Evolutionary conservation across 2,113 vertebrate species (phyloP).

Genomic region (Eptatretus burgeri): DNA sequence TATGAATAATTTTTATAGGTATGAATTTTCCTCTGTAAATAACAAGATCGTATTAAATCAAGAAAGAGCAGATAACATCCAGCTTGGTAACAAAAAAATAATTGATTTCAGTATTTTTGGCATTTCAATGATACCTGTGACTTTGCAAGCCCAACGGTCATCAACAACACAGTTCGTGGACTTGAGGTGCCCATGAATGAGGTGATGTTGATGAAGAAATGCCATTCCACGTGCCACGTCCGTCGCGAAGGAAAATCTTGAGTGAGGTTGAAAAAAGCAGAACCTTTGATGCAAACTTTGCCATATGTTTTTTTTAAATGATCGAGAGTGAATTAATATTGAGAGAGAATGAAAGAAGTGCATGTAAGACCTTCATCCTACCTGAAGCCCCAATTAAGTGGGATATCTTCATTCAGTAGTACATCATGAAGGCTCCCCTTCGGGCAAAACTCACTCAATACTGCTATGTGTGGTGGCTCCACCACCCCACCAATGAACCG

Average conservation of each 20-base stretch:
- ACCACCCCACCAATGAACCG: conserved; percentile 40
- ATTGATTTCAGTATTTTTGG: too few relatives aligned
- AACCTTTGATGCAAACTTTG: not conserved
- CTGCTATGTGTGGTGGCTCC: conserved; percentile 32
- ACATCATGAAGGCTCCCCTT: conserved; percentile 38
- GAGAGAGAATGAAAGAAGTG: too few relatives aligned
- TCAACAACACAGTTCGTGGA: conserved; percentile 37
- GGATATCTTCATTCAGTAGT: conserved; percentile 35
- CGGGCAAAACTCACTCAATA: conserved; percentile 45
- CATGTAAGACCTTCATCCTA: conserved; percentile 11
- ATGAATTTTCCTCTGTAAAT: too few relatives aligned
- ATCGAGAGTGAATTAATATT: too few relatives aligned
- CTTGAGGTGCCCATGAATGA: conserved; percentile 30
- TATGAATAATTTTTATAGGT: too few relatives aligned
- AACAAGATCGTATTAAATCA: too few relatives aligned
- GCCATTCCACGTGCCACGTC: conserved; percentile 37
- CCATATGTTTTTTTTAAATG: not conserved
- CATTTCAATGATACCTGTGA: conserved; percentile 21
- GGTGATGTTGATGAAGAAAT: conserved; percentile 33
- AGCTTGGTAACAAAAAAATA: too few relatives aligned
- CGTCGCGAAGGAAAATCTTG: conserved; percentile 41
- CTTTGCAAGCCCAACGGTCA: conserved; percentile 45
- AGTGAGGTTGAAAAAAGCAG: conserved; percentile 3
- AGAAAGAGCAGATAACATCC: too few relatives aligned
- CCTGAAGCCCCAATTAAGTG: conserved; percentile 50